Evolutionary conservation across 2,888 invertebrate species (phyloP), one percentile per base, ranked within the genome.

Genomic region (Tetranychus truncatus): DNA sequence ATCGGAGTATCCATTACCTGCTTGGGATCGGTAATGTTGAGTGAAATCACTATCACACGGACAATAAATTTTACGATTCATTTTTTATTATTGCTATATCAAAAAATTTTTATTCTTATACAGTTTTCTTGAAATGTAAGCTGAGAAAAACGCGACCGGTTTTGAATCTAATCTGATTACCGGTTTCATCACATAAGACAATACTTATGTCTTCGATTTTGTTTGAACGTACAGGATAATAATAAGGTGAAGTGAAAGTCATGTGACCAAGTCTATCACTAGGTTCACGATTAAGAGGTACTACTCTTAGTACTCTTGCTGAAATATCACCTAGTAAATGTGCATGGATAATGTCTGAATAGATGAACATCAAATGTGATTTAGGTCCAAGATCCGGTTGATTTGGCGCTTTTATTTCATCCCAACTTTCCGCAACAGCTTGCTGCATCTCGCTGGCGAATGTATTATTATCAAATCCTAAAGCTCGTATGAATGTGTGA

Each of bases 181-280:
- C 72, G 20, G 9, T 34, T 69, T 75, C 72, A 75, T 75, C 75
- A 69, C 55, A 46, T 21, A 75, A 18, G 15, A 24, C 24, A 11
- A 75, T 75, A 69, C 71, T 71, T 21, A 75, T 75, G 6, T 67
- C 71, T 21, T 75, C 65, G 71, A 75, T 69, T n/a, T 71, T 21
- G 55, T 75, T 71, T 21, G 45, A 21, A 5, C 34, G 34, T n/a
- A 75, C 18, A 9, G 55, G 15, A 7, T 9, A 55, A 55, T 75
- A 75, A 9, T 55, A n/a, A 9, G 65, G 34, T 4, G 20, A 4
- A 9, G 46, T 65, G 66, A 69, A 75, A 9, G 46, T 69, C 9
- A 46, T 46, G 11, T 46, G 21, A 21, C 21, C 21, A 21, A 21
- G 21, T 21, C 21, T 21, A 21, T 46, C 46, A 2, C 55, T 15